Evolutionary conservation across 2,888 invertebrate species (phyloP).

Genomic region (Tinea semifulvella): DNA sequence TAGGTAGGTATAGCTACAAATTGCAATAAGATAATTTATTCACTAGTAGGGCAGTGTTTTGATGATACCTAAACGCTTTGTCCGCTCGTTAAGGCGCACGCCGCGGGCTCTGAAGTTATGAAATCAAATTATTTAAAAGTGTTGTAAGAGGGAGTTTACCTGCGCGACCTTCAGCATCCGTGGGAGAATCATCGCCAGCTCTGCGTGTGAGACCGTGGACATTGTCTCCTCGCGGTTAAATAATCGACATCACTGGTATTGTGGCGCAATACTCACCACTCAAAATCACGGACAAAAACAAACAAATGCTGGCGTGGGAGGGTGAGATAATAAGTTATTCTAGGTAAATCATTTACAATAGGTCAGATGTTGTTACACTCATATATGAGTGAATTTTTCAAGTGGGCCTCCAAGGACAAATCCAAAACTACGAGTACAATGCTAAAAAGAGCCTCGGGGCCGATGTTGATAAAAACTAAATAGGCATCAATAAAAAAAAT

Average conservation of each 20-base stretch:
- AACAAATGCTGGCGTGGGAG: slow-evolving; percentile 7
- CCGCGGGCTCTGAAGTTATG: slow-evolving; percentile 46
- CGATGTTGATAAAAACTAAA: no score
- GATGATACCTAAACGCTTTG: slow-evolving; percentile 9
- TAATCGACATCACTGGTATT: slow-evolving; percentile 47
- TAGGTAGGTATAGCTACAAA: slow-evolving; percentile 3
- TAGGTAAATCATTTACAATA: no score
- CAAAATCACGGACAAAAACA: slow-evolving; percentile 6
- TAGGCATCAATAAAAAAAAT: no score
- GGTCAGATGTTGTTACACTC: no score
- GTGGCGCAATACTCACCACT: slow-evolving; percentile 1
- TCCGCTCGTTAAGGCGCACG: slow-evolving; percentile 30
- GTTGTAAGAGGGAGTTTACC: slow-evolving; percentile 56
- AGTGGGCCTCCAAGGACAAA: no score
- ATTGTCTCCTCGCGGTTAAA: slow-evolving; percentile 61
- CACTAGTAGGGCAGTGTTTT: slow-evolving; percentile 2
- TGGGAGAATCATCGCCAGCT: slow-evolving; percentile 39
- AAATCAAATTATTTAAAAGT: slow-evolving; percentile 61
- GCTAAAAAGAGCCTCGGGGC: no score
- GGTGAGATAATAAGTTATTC: slow-evolving; percentile 5
- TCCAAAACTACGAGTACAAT: no score
- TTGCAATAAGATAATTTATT: slow-evolving; percentile 3
- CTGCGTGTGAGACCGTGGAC: slow-evolving; percentile 43
- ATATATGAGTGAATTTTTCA: no score
- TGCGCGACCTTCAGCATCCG: slow-evolving; percentile 56